These are phyloP conservation scores for Melanostoma scalare DNA, from an alignment of 2,888 invertebrate genomes.

Conservation along the genomic window DNA sequence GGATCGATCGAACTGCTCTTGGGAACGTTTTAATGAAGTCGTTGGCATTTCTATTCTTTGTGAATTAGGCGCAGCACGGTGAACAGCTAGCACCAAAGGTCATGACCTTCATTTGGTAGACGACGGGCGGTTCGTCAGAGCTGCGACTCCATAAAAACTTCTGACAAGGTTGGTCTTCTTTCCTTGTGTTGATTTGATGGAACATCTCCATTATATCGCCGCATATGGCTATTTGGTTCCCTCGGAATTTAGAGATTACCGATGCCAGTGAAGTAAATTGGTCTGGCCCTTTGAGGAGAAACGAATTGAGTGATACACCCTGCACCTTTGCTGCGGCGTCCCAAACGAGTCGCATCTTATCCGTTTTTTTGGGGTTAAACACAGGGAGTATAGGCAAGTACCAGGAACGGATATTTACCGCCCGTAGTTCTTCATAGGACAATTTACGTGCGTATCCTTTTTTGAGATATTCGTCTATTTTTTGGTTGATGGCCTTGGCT, in stretches of 20 bases:
- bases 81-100: too few species aligned
- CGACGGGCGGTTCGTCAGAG: too few species aligned
- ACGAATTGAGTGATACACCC: too few species aligned
- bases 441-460: constrained; percentile 15
- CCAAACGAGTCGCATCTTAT: constrained; percentile 2
- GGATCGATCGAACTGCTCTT: too few species aligned
- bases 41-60: too few species aligned
- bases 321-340: constrained; percentile 6
- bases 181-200: not conserved
- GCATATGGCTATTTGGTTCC: not conserved
- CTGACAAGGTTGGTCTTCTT: too few species aligned
- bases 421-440: not conserved
- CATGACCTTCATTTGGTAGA: too few species aligned
- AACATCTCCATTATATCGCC: not conserved
- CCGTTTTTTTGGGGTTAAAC: constrained; percentile 1
- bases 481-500: not conserved
- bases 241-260: not conserved
- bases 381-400: too few species aligned
- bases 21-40: too few species aligned
- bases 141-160: too few species aligned
- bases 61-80: too few species aligned
- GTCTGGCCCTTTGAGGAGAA: not conserved
- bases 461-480: constrained; percentile 4
- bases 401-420: not conserved
- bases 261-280: not conserved